Evolutionary conservation across 2,888 invertebrate genomes (phyloP), one percentile per base, ranked within the genome.

Genomic region (Gnatocerus cornutus): DNA sequence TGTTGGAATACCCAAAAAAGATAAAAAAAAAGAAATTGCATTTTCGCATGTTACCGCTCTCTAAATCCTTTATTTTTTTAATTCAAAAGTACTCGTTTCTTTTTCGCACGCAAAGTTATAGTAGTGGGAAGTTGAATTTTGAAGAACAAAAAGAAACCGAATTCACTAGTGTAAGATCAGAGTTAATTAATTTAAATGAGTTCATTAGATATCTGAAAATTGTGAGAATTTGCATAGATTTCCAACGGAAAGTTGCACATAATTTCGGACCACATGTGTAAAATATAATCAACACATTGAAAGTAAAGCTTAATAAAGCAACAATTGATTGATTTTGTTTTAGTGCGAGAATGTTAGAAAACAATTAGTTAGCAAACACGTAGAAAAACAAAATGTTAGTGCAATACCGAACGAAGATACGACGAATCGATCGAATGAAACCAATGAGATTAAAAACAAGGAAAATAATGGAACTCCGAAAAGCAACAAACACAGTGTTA

Each of bases 371-470:
- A 59, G 14, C 29, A 30, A 13, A 46, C 12, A 59, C 30, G 8
- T 59, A 16, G 45, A 59, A 12, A 59, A 45, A 16, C 7, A 14
- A 13, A 27, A 56, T 16, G 29, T 33, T 9, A 45, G 59, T 59
- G 45, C 59, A 59, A 59, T 46, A 45, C 27, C 27, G n/a, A 30
- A 9, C 27, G 45, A 59, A 30, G 59, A 59, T n/a, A 29, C 27
- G 56, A 56, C 30, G 8, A 52, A 33, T 33, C 16, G 10, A 13
- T 41, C 7, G 41, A 41, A 27, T 27, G 58, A 8, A 53, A 27
- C 3, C 43, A 12, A 46, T n/a, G 12, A 13, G 46, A 14, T n/a
- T 33, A n/a, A 62, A 16, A 29, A 65, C n/a, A 56, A 46, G 8
- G 56, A 12, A 48, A 37, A 33, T 9, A 45, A 21, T 16, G 37